Conservation (phyloP, 2,888 invertebrate genomes). For the Himalopsyche anomala region DNA sequence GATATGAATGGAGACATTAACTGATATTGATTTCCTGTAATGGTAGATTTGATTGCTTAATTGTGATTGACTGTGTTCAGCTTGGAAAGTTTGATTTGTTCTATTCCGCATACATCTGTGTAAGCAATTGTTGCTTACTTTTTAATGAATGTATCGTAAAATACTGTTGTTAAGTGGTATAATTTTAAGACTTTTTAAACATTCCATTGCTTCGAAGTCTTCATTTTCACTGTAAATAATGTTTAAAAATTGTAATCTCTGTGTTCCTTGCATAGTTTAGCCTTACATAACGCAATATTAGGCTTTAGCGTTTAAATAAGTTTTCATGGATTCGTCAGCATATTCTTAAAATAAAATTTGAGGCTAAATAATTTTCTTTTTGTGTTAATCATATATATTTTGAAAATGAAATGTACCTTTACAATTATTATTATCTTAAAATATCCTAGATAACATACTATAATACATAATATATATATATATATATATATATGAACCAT, state of each 20-base stretch:
- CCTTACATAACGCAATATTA: constrained; percentile 64
- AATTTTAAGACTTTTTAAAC: constrained; percentile 2
- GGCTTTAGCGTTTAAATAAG: constrained; percentile 43
- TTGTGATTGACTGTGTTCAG: no score
- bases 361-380: constrained; percentile 12
- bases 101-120: no score
- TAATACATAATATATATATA: background rate
- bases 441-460: constrained; percentile 46
- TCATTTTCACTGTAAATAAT: constrained; percentile 45
- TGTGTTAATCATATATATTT: background rate
- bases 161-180: background rate
- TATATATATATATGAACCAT: constrained; percentile 48
- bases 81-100: no score
- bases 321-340: background rate
- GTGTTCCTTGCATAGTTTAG: constrained; percentile 62
- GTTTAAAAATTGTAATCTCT: constrained; percentile 6
- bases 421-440: constrained; percentile 39
- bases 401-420: constrained; percentile 51
- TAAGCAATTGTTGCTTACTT: no score
- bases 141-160: no score
- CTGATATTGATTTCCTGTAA: no score
- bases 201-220: constrained; percentile 53
- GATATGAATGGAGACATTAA: no score
- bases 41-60: no score
- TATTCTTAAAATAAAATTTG: background rate